Conservation (phyloP, 2,113 vertebrate species). For the Panthera leo region DNA sequence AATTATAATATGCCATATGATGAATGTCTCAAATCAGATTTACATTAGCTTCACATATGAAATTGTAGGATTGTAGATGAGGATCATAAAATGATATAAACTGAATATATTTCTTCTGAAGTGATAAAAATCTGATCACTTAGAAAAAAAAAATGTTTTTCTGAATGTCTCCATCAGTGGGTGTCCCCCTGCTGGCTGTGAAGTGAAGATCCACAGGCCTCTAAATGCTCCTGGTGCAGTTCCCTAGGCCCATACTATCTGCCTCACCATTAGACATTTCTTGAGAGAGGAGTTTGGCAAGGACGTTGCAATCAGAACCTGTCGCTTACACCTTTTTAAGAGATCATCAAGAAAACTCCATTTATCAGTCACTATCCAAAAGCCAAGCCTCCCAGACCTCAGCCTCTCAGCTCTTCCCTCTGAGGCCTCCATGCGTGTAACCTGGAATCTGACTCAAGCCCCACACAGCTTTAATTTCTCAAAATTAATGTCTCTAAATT, state of each 20-base stretch:
- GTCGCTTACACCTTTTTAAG: neutral
- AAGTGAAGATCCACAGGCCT: neutral
- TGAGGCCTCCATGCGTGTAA: neutral
- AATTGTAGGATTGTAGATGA: neutral
- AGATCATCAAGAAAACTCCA: neutral
- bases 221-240: neutral
- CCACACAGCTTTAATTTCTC: neutral
- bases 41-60: neutral
- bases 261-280: neutral
- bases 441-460: neutral
- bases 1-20: neutral
- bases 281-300: neutral
- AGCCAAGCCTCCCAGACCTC: fast-evolving
- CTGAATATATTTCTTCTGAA: neutral
- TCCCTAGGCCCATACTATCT: no score
- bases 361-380: neutral
- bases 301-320: neutral
- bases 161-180: neutral
- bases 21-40: neutral
- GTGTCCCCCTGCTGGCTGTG: neutral
- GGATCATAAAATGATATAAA: neutral
- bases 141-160: neutral
- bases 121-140: neutral
- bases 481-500: neutral
- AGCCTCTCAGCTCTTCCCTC: fast-evolving